Evolutionary conservation across 2,113 vertebrate species (phyloP), one percentile per base, ranked within the genome.

Genomic region (Rhodinocichla rosea): DNA sequence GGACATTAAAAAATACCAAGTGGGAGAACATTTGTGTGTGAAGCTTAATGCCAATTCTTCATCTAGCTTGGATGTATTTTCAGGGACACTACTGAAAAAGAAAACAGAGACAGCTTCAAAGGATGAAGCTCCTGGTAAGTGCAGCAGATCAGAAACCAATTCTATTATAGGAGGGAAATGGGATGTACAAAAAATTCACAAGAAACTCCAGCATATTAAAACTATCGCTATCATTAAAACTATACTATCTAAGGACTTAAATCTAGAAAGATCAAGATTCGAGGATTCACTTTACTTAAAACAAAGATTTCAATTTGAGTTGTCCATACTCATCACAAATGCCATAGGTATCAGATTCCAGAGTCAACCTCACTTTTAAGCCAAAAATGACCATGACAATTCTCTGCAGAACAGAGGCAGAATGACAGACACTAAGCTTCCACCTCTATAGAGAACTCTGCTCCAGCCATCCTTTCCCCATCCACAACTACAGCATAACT

Each of bases 401-500:
- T 57, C 50, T 56, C 27, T 57, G 68, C 26, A 87, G 12, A 28
- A 73, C 21, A 62, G 19, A 71, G 27, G 24, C 13, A 57, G n/a
- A 94, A 49, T 26, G 33, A 69, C 21, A 79, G 30, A 65, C 45
- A 37, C 13, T 22, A 24, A 85, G 22, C 40, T 80, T 40, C 33
- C 21, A 86, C 22, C 33, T 26, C 6, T 0, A 2, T 0, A 0
- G 21, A 79, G 11, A 75, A 57, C 39, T 69, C 42, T 10, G n/a
- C 21, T 60, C 37, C 33, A 93, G n/a, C n/a, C 53, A 53, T 42
- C 5, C 42, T 42, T 42, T 84, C 26, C 35, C 40, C 14, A 37
- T 2, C 3, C 23, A 45, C 44, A 82, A 50, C 21, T 37, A 45
- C 13, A 55, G 9, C 4, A 33, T 13, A 9, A 63, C 19, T 17